Base-by-base conservation (phyloP, 2,113 vertebrate genomes). In the Carollia perspicillata region DNA sequence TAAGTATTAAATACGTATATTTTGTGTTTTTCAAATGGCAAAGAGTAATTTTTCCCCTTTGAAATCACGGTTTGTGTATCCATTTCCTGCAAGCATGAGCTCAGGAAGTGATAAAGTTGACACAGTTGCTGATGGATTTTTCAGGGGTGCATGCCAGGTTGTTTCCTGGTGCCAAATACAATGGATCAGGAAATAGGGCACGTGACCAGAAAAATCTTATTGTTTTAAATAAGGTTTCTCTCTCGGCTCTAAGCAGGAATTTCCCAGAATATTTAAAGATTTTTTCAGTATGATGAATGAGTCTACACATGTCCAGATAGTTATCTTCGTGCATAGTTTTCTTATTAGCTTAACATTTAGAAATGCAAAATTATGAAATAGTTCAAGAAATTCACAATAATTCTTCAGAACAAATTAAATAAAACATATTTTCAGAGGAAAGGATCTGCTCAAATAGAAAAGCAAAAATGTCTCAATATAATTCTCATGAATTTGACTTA, bases 91-190 rank as follows among this genome's bases (percentile, higher is more conserved):
- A 92, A 87, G 96, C 98, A 94, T 97, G 75, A 97, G 92, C 94
- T 98, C 97, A 98, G 98, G 98, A 99, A 98, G 98, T 98, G 98
- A 98, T 98, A 98, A 98, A 98, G 98, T 93, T 98, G 97, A 96
- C 96, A 97, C 97, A 98, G 97, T 97, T 98, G 97, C 94, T 96
- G 96, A 96, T 92, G 89, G 96, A 93, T 97, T 96, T 98, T 95
- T 96, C 96, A 96, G 93, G 55, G 92, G 90, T 94, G 88, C 94
- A 89, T 2, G 96, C 97, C 97, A 98, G 98, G 98, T 96, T 97
- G 95, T 97, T 98, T 98, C 98, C 98, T 98, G 98, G 28, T 80
- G 96, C 89, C 97, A 90, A 33, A 98, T 95, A 99, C 98, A 99
- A 98, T 98, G 93, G 95, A 85, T 80, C 84, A 97, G 98, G 98